phyloP scores from a whole-genome alignment of 2,797 vertebrate species.

The Hephaestus fuliginosus region DNA sequence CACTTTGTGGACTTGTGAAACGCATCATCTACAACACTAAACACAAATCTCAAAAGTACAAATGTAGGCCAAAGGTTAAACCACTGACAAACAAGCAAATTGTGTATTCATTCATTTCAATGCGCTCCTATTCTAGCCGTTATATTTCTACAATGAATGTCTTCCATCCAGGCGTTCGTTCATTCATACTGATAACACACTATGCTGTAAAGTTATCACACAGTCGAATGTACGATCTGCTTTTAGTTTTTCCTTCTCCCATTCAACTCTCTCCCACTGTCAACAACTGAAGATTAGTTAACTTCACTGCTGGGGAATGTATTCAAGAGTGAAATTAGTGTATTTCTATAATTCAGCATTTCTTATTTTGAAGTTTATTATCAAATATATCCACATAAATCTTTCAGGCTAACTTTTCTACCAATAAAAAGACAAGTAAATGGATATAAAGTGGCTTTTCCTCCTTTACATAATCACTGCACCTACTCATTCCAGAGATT shows the following conservation, averaged over 20 bases:
- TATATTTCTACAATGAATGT: background rate
- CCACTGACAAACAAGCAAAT: slow-evolving; percentile 31
- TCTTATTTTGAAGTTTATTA: background rate
- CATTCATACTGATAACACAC: slow-evolving; percentile 1
- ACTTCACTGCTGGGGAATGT: background rate
- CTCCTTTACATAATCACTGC: too few relatives aligned
- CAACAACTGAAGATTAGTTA: background rate
- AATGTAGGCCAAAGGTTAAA: slow-evolving; percentile 55
- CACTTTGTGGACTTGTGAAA: slow-evolving; percentile 42
- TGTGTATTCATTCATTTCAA: background rate
- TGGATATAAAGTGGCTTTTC: background rate
- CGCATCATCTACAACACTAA: slow-evolving; percentile 25
- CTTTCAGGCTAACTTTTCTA: background rate
- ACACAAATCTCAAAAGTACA: slow-evolving; percentile 34
- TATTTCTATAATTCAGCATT: background rate
- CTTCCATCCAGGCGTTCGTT: slow-evolving; percentile 5
- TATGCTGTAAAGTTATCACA: background rate
- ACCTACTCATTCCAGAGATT: too few relatives aligned
- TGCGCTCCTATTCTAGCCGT: background rate
- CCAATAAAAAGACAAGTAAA: background rate
- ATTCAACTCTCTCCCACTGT: background rate
- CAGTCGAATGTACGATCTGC: background rate
- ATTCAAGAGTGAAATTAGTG: background rate
- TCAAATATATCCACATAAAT: background rate
- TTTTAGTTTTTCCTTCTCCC: background rate